These are phyloP conservation scores for Hydrophis major DNA, from an alignment of 2,797 vertebrate genomes.

Conservation along the genomic window DNA sequence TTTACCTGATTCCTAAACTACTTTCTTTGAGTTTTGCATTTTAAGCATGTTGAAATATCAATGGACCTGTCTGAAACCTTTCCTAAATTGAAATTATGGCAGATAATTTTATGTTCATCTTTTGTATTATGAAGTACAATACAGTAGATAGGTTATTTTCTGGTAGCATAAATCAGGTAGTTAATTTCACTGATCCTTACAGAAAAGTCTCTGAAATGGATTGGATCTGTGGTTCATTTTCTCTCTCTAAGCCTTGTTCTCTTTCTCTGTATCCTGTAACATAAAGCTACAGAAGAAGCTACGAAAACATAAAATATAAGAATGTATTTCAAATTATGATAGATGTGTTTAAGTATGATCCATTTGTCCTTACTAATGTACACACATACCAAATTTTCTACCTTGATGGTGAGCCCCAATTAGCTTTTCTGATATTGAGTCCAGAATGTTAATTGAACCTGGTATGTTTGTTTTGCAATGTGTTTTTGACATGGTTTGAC, in stretches of 20 bases:
- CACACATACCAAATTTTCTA: not conserved
- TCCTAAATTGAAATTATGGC: conserved; percentile 11
- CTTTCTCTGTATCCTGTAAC: not conserved
- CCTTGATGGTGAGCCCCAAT: not conserved
- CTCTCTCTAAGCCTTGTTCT: not conserved
- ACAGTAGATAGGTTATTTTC: not conserved
- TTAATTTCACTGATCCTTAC: not conserved
- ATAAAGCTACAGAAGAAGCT: not conserved
- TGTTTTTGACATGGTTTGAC: not conserved
- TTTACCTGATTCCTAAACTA: conserved; percentile 1
- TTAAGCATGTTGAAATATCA: not conserved
- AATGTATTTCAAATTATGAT: not conserved
- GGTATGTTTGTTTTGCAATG: not conserved
- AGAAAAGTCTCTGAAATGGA: not conserved
- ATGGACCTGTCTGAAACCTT: not conserved
- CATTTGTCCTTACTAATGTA: not conserved
- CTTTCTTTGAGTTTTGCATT: conserved; percentile 2
- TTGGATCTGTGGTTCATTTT: not conserved
- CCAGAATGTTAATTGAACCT: not conserved
- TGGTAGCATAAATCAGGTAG: conserved; percentile 2
- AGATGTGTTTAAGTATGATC: not conserved
- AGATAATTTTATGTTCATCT: conserved; percentile 12
- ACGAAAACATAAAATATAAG: not conserved
- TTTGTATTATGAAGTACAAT: conserved; percentile 6
- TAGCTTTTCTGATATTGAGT: not conserved